Base-by-base conservation (phyloP, 2,888 invertebrate genomes). In the Coecobrya sp. region DNA sequence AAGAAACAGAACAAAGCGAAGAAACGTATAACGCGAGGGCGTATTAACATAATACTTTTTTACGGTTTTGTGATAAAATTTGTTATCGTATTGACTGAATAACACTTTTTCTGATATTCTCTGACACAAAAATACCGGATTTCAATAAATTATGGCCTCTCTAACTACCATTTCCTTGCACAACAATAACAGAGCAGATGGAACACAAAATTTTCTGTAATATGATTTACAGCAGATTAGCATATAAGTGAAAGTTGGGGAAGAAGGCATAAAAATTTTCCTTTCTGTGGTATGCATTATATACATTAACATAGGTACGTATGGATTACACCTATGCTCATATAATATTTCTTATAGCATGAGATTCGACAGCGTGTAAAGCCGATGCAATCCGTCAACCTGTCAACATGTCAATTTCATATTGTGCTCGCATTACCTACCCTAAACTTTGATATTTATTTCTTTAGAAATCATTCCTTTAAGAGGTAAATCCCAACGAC, bases 361-460 rank as follows among this genome's bases (percentile, higher is more conserved):
- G 30, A n/a, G 25, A 4, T 22, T 36, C 3, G 79, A 25, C 79
- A 82, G 11, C n/a, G 59, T 82, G 82, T 70, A 73, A 87, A 79
- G 87, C 79, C 52, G 49, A 65, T 62, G 79, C 87, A 88, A 88
- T 88, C 87, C 87, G 87, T 88, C 87, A 88, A 88, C 13, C 87
- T 88, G 87, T 88, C 87, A 88, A 65, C 76, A 62, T 88, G 79
- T 79, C 87, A 79, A 88, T 81, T 59, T 82, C 81, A 16, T 55
- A 81, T 11, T 30, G 22, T 30, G 8, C 82, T 55, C 30, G 10
- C 30, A 36, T 82, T 25, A 49, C 13, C 7, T 42, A 16, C 45
- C 49, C 1, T 8, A n/a, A 59, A 16, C 30, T 82, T 82, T 19
- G 22, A 19, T 27, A 25, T 76, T 49, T 76, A 22, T 49, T 25